Evolutionary conservation across 2,888 invertebrate genomes (phyloP).

Genomic region (Eubasilissa splendida): DNA sequence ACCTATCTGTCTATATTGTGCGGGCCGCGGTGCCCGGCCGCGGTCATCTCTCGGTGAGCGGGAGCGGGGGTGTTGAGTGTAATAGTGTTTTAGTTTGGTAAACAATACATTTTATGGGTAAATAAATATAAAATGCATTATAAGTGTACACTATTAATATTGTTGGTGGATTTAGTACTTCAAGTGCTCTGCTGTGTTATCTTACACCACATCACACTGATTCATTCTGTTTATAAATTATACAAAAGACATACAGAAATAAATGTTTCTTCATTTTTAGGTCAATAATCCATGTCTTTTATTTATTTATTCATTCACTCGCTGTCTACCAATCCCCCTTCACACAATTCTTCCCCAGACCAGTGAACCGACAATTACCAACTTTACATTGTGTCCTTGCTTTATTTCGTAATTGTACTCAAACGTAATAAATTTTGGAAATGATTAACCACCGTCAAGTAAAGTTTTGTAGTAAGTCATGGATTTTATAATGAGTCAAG

Average conservation of each 20-base stretch:
- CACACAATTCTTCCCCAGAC: no score
- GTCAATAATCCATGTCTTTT: slow-evolving; percentile 76
- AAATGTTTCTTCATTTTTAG: slow-evolving; percentile 84
- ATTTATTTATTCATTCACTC: slow-evolving; percentile 62
- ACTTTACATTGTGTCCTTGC: no score
- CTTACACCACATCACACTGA: slow-evolving; percentile 67
- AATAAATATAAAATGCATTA: slow-evolving; percentile 68
- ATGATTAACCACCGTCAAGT: no score
- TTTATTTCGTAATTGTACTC: no score
- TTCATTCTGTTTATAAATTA: slow-evolving; percentile 74
- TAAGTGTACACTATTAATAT: slow-evolving; percentile 72
- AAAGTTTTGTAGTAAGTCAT: no score
- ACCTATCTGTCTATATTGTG: slow-evolving; percentile 33
- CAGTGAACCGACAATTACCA: no score
- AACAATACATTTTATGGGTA: slow-evolving; percentile 52
- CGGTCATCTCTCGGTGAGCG: background rate
- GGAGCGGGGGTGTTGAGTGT: slow-evolving; percentile 45
- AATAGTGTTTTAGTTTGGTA: slow-evolving; percentile 57
- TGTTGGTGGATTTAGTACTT: slow-evolving; percentile 70
- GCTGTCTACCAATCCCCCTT: no score
- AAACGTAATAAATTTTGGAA: no score
- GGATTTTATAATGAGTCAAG: no score
- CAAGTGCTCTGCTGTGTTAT: slow-evolving; percentile 68
- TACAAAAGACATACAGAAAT: slow-evolving; percentile 80
- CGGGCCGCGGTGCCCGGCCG: background rate